A percentile compares a stretch with the other conserved stretches of the same genome.
Conservation (phyloP, 2,888 invertebrate genomes). For the Micoletzkya japonica region DNA sequence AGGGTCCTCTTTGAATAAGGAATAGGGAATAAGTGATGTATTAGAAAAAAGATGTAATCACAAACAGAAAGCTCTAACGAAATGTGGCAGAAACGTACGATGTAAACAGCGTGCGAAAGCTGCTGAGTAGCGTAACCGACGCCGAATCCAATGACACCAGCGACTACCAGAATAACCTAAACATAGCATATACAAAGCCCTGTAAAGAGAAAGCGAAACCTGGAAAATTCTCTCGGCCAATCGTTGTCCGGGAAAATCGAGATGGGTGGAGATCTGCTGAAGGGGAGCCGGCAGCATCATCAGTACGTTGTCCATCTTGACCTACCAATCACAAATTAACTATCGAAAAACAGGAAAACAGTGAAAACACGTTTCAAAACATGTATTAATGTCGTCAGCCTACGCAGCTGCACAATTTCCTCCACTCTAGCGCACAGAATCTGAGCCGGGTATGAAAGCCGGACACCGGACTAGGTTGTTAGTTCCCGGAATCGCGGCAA, state of each 20-base stretch:
- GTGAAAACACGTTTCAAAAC: too few relatives aligned
- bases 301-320: conserved; percentile 55
- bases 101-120: conserved; percentile 45
- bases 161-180: conserved; percentile 53
- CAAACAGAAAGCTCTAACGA: too few relatives aligned
- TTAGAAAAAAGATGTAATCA: too few relatives aligned
- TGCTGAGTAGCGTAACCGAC: conserved; percentile 55
- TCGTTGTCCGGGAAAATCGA: conserved; percentile 58
- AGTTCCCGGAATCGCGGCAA: neutral
- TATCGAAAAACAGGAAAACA: neutral
- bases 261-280: conserved; percentile 48
- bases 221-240: conserved; percentile 58
- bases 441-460: too few relatives aligned
- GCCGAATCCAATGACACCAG: conserved; percentile 57
- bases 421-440: too few relatives aligned
- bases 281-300: conserved; percentile 56
- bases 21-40: too few relatives aligned
- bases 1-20: too few relatives aligned
- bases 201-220: conserved; percentile 32
- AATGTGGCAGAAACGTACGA: conserved; percentile 11
- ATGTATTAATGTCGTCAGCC: too few relatives aligned
- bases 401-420: too few relatives aligned
- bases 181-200: conserved; percentile 20
- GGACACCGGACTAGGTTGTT: too few relatives aligned
- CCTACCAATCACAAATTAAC: neutral